These are phyloP conservation scores for Stenodema calcarata DNA, from an alignment of 2,888 invertebrate genomes.

Conservation along the genomic window DNA sequence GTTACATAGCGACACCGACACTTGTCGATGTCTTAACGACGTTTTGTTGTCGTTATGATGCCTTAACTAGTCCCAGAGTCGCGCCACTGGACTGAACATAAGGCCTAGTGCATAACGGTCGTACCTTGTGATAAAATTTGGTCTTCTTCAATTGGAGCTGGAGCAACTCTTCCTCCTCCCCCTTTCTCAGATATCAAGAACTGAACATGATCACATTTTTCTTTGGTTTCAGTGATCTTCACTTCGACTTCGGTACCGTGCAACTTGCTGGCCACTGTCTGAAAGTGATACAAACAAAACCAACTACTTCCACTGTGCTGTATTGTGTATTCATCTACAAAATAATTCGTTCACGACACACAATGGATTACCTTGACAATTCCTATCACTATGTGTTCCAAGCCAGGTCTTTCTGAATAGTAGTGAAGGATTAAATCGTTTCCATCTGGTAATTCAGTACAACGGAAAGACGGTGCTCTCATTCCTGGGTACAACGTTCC, in stretches of 20 bases:
- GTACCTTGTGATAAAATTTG: constrained; percentile 65
- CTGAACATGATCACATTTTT: constrained; percentile 89
- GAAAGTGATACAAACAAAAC: constrained; percentile 48
- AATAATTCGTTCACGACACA: background rate
- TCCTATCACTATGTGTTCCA: constrained; percentile 95
- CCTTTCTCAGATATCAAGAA: constrained; percentile 88
- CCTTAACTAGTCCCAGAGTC: too few species aligned
- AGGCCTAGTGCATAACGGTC: background rate
- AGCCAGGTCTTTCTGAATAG: constrained; percentile 91
- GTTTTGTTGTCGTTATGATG: too few species aligned
- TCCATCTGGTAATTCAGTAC: constrained; percentile 81
- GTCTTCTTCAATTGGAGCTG: constrained; percentile 73
- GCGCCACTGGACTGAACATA: too few species aligned
- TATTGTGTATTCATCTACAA: background rate
- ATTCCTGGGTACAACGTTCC: constrained; percentile 94
- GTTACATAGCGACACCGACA: too few species aligned
- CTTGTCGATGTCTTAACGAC: too few species aligned
- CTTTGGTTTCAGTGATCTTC: constrained; percentile 85
- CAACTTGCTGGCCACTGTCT: constrained; percentile 92
- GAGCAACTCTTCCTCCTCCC: constrained; percentile 69
- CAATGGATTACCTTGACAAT: constrained; percentile 80
- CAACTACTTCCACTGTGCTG: background rate
- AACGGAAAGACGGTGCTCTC: constrained; percentile 94
- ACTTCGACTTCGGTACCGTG: constrained; percentile 93
- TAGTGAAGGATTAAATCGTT: constrained; percentile 91